Conservation (phyloP, 2,113 vertebrate genomes). For the Oncorhynchus tshawytscha region DNA sequence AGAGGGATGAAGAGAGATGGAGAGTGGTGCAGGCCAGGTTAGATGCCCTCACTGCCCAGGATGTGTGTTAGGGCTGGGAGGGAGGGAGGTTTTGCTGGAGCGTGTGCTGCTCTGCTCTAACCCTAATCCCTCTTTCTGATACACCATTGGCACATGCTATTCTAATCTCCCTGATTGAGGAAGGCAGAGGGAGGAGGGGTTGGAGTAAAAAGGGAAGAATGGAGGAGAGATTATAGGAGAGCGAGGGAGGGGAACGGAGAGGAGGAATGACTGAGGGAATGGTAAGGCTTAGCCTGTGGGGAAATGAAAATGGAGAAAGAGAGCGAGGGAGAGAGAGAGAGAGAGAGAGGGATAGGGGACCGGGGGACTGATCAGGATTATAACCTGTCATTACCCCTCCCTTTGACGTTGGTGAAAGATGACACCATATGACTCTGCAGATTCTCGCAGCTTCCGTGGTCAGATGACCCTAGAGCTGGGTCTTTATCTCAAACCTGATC, state of each 20-base stretch:
- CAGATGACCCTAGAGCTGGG: conserved; percentile 13
- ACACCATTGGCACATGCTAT: conserved; percentile 3
- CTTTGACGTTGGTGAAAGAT: conserved; percentile 28
- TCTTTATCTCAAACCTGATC: not conserved
- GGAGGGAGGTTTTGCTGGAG: not conserved
- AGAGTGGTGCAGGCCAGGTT: not conserved
- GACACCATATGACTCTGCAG: conserved; percentile 43
- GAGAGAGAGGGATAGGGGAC: conserved; percentile 15
- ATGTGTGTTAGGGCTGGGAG: not conserved
- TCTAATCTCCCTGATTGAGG: conserved; percentile 14
- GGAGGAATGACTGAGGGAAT: not conserved
- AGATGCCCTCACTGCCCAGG: too few relatives aligned
- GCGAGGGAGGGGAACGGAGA: not conserved
- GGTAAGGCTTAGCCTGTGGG: not conserved
- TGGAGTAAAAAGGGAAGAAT: not conserved
- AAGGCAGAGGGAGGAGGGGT: not conserved
- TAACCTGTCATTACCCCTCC: conserved; percentile 48
- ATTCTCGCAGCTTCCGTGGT: conserved; percentile 34
- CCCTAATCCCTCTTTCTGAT: conserved; percentile 22
- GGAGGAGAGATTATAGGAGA: not conserved
- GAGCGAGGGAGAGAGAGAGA: not conserved
- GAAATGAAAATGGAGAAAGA: not conserved
- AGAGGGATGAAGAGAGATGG: not conserved
- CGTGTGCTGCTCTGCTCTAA: not conserved
- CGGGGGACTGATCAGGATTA: conserved; percentile 1